Evolutionary conservation across 2,888 invertebrate genomes (phyloP).

Genomic region (Andrena camellia): DNA sequence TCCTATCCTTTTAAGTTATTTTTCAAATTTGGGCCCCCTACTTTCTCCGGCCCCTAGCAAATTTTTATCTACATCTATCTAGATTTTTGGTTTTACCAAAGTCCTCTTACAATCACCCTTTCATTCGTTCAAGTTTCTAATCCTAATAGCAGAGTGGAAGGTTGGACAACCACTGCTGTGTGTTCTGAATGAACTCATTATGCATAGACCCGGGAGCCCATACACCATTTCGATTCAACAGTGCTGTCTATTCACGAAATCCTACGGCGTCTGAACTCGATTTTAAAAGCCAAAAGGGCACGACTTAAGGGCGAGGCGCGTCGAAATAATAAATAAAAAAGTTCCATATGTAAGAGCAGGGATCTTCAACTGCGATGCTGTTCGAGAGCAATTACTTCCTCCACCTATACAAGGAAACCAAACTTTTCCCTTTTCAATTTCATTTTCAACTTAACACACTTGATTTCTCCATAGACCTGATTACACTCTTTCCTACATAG

Average conservation of each 20-base stretch:
- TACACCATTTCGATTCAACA: slow-evolving; percentile 79
- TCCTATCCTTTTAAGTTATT: no score
- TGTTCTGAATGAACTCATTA: slow-evolving; percentile 80
- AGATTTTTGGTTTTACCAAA: not conserved
- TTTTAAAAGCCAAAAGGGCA: slow-evolving; percentile 55
- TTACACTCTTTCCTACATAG: no score
- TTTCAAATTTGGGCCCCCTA: no score
- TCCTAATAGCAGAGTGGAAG: slow-evolving; percentile 3
- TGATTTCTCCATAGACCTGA: no score
- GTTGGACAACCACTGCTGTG: slow-evolving; percentile 67
- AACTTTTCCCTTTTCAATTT: no score
- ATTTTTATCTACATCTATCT: not conserved
- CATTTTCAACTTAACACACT: no score
- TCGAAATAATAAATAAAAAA: slow-evolving; percentile 54
- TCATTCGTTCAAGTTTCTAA: not conserved
- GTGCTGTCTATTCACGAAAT: slow-evolving; percentile 78
- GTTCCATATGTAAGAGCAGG: not conserved
- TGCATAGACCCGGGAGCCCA: slow-evolving; percentile 70
- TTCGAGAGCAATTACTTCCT: not conserved
- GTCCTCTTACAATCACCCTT: not conserved
- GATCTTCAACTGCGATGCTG: slow-evolving; percentile 5
- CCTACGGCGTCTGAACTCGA: slow-evolving; percentile 47
- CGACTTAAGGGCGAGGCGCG: slow-evolving; percentile 52
- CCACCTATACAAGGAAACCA: not conserved
- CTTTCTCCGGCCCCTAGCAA: no score